Base-by-base conservation (phyloP, 2,888 invertebrate genomes). In the Sabatieria punctata region DNA sequence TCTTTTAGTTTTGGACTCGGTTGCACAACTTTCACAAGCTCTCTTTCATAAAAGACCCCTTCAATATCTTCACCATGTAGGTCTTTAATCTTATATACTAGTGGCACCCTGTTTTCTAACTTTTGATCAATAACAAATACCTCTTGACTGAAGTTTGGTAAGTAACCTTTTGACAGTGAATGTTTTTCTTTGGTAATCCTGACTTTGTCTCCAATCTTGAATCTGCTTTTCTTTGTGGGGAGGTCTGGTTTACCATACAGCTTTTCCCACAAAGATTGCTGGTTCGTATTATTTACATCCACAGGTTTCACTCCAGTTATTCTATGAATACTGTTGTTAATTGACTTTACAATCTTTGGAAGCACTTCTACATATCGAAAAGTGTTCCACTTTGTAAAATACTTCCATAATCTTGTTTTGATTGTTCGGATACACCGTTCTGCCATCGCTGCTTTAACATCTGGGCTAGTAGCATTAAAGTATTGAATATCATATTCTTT, bases 151-250 rank as follows among this genome's bases (percentile, higher is more conserved):
- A 11, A 45, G 38, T 37, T 45, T 4, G 45, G n/a, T 6, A 40
- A 24, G 27, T 45, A 45, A 2, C 45, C 45, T 38, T 45, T 45
- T 8, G 19, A 2, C 8, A 45, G 19, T n/a, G 4, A 6, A 19
- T 33, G 33, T 25, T 45, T 45, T 18, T 19, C 18, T 21, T 15
- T 38, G 6, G 19, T 23, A 15, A 45, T 37, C n/a, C 45, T 21
- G 8, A 45, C 45, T 25, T 23, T 45, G 38, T 45, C 45, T 4
- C 45, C 43, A 13, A 33, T 18, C 18, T 41, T 26, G 2, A 41
- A 25, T 25, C 11, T 21, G 3, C 4, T 6, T 19, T 33, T 13
- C 11, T 23, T 37, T 8, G 8, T 15, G 30, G 8, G 30, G 13
- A 18, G 8, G 8, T 37, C 13, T 18, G 13, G 8, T 11, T 37